A percentile compares a stretch with the other conserved stretches of the same genome.
Evolutionary conservation across 2,888 invertebrate species (phyloP).

Genomic region (Hetaerina titia): DNA sequence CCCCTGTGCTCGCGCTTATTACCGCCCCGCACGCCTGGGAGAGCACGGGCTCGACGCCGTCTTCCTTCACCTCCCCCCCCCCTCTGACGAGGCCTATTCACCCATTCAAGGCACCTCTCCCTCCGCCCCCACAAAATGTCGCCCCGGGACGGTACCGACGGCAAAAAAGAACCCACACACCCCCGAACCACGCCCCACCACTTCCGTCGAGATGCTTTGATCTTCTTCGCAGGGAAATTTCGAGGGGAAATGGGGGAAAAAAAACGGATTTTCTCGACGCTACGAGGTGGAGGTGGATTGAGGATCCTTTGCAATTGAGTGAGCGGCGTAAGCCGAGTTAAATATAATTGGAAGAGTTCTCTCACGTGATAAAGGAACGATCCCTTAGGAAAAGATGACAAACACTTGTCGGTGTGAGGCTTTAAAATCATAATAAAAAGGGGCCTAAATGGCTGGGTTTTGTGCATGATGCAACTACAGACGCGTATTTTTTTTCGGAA

Average conservation of each 20-base stretch:
- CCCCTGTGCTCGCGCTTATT: neutral
- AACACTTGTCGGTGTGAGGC: neutral
- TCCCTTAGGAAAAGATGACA: conserved; percentile 22
- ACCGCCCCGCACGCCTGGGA: neutral
- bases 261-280: neutral
- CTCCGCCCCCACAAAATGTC: too few relatives aligned
- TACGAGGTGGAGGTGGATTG: neutral
- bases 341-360: conserved; percentile 27
- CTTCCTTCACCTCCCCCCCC: neutral
- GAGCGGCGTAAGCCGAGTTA: neutral
- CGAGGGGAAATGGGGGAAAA: neutral
- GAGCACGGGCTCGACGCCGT: neutral
- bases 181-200: neutral
- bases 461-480: too few relatives aligned
- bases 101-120: neutral
- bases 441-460: neutral
- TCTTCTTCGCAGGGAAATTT: neutral
- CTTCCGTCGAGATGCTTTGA: neutral
- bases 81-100: neutral
- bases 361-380: neutral
- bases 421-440: neutral
- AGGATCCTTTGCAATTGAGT: neutral
- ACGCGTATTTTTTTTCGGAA: too few relatives aligned
- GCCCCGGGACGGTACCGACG: neutral
- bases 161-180: too few relatives aligned